phyloP scores from a whole-genome alignment of 2,888 invertebrate species.

The Slavum lentiscoides region DNA sequence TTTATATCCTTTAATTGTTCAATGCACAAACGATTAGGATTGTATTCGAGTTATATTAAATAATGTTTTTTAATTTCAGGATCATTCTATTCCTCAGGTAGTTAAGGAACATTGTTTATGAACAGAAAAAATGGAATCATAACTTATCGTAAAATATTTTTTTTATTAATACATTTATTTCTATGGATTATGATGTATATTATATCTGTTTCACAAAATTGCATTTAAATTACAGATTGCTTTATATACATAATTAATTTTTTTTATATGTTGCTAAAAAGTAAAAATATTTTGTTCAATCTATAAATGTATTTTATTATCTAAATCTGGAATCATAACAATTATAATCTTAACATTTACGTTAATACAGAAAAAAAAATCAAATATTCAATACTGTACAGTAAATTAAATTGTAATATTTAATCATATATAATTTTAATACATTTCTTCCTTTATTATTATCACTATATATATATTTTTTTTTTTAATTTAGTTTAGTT shows the following conservation, averaged over 20 bases:
- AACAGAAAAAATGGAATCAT: slow-evolving; percentile 17
- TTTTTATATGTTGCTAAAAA: slow-evolving; percentile 42
- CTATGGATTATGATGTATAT: slow-evolving; percentile 32
- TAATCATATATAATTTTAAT: slow-evolving; percentile 11
- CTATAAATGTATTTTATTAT: slow-evolving; percentile 11
- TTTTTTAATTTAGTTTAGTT: slow-evolving; percentile 25
- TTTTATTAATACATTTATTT: slow-evolving; percentile 7
- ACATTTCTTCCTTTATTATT: slow-evolving; percentile 32
- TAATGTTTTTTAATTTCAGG: slow-evolving; percentile 25
- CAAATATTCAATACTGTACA: slow-evolving; percentile 21
- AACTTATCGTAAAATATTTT: slow-evolving; percentile 24
- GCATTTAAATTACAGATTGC: slow-evolving; percentile 30
- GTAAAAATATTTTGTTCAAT: slow-evolving; percentile 22
- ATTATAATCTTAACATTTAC: slow-evolving; percentile 4
- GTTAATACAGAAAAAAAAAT: background rate
- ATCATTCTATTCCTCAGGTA: background rate
- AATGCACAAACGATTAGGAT: background rate
- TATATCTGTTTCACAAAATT: slow-evolving; percentile 1
- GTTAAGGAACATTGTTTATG: background rate
- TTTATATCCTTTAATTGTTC: background rate
- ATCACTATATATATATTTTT: slow-evolving; percentile 7
- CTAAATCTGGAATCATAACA: slow-evolving; percentile 1
- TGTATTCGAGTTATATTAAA: background rate
- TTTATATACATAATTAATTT: slow-evolving; percentile 4
- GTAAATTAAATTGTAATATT: slow-evolving; percentile 20